These are phyloP conservation scores for Mesoligia furuncula DNA, from an alignment of 2,888 invertebrate genomes.

Conservation along the genomic window DNA sequence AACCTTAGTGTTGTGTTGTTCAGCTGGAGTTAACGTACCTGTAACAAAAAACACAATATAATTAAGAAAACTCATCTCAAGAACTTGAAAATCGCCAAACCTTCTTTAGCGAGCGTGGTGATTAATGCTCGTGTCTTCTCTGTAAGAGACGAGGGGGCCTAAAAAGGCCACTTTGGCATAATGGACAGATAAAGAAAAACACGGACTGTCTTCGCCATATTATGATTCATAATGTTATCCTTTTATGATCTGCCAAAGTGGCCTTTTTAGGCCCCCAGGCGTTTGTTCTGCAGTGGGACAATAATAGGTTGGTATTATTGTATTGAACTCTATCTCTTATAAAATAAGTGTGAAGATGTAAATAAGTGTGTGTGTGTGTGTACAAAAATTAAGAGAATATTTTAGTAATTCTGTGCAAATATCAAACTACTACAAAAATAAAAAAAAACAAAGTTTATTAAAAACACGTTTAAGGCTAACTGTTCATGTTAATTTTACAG, in stretches of 20 bases:
- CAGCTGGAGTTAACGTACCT: slow-evolving; percentile 36
- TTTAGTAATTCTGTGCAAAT: neutral
- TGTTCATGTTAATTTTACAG: neutral
- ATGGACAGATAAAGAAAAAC: too few relatives aligned
- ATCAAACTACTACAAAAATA: neutral
- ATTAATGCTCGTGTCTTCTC: neutral
- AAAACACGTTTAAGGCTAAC: slow-evolving; percentile 10
- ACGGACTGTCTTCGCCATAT: too few relatives aligned
- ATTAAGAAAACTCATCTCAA: neutral
- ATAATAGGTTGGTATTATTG: neutral
- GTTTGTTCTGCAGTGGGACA: too few relatives aligned
- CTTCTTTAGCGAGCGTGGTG: neutral
- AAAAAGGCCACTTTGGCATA: too few relatives aligned
- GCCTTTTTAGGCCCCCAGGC: too few relatives aligned
- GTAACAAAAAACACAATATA: slow-evolving; percentile 27
- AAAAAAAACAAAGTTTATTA: neutral
- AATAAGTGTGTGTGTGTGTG: too few relatives aligned
- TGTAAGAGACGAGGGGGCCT: neutral
- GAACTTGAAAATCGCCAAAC: neutral
- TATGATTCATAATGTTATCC: too few relatives aligned
- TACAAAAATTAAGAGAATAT: neutral
- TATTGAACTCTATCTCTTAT: neutral
- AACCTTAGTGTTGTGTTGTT: neutral
- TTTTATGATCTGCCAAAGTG: too few relatives aligned
- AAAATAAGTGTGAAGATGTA: neutral